Evolutionary conservation across 2,888 invertebrate genomes (phyloP), one percentile per base, ranked within the genome.

Genomic region (Laspeyria flexula): DNA sequence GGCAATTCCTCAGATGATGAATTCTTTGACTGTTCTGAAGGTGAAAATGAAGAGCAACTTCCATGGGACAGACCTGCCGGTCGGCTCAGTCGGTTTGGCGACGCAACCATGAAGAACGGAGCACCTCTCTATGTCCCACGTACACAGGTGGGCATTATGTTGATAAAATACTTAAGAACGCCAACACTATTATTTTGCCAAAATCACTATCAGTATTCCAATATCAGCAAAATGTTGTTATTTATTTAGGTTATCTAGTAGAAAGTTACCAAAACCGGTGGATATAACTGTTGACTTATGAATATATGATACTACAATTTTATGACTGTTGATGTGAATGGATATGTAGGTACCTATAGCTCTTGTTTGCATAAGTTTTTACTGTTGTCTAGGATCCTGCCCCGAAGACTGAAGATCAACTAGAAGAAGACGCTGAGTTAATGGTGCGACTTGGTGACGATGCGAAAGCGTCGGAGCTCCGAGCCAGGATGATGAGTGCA

Each of bases 321-420:
- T 56, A 45, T 55, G 23, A 35, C 46, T 27, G 34, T 34, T 15
- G 29, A 45, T 50, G 9, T 6, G 9, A 43, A 13, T 18, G 43
- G n/a, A 33, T 7, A 43, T 43, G 49, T 25, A 13, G 18, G 53
- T 54, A 46, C 48, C 31, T 6, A 55, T 16, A 16, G 38, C 42
- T 33, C 15, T 45, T 11, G 45, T 58, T 53, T 57, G 50, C 38
- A 45, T 61, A 55, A 60, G 48, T 46, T 57, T 23, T 57, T n/a
- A 53, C 58, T 53, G 27, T 21, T 48, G 44, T 43, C 9, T 94
- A 98, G 94, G 99, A 99, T 74, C 97, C 98, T 0, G 97, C 98
- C 3, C 99, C 99, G 9, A 97, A 99, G 93, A 99, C 99, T 0
- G 99, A 99, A 84, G 99, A 99, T 88, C 97, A 98, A 84, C 86